Conservation (phyloP, 2,888 invertebrate genomes). For the Phorcus lineatus region DNA sequence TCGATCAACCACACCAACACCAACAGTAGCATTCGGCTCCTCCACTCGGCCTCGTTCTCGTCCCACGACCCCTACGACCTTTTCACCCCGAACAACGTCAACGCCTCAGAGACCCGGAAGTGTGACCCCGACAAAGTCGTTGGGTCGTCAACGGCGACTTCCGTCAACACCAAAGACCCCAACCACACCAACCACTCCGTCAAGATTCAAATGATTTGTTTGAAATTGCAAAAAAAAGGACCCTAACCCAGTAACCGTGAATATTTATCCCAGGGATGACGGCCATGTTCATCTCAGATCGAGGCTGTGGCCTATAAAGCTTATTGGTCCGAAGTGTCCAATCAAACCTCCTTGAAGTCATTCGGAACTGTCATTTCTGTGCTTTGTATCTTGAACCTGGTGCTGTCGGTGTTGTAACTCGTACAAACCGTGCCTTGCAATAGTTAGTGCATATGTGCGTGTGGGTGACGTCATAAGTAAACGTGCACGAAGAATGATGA, state of each 20-base stretch:
- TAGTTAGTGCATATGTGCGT: not conserved
- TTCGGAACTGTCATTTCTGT: not conserved
- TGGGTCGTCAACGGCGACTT: conserved; percentile 42
- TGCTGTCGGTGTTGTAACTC: conserved; percentile 10
- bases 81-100: conserved; percentile 48
- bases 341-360: not conserved
- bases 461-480: not conserved
- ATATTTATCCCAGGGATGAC: conserved; percentile 5
- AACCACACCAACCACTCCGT: conserved; percentile 27
- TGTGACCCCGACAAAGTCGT: conserved; percentile 40
- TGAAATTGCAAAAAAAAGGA: not conserved
- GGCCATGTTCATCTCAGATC: no score
- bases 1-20: conserved; percentile 62
- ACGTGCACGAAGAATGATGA: not conserved
- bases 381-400: conserved; percentile 4
- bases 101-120: conserved; percentile 45
- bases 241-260: conserved; percentile 1
- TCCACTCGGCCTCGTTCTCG: conserved; percentile 39
- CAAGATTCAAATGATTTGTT: not conserved
- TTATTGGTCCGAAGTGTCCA: not conserved
- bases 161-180: conserved; percentile 53
- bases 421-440: conserved; percentile 11
- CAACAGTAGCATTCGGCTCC: conserved; percentile 54
- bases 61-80: conserved; percentile 61
- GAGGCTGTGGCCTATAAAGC: no score